These are phyloP conservation scores for Emys orbicularis DNA, from an alignment of 2,797 vertebrate species.

Conservation along the genomic window DNA sequence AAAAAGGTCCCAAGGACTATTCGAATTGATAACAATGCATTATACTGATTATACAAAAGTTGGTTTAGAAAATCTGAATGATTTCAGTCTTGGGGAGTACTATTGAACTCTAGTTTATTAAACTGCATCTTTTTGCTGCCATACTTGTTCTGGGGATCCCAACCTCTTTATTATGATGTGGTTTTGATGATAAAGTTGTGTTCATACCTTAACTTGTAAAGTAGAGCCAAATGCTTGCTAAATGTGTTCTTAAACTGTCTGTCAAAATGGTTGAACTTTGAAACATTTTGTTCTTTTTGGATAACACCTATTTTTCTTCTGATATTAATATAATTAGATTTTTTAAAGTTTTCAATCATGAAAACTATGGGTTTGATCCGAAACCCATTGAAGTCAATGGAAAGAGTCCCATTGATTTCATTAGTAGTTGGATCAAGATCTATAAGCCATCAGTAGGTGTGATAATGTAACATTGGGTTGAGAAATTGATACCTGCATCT, in stretches of 20 bases:
- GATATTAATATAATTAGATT: background rate
- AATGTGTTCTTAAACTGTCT: background rate
- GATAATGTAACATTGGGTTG: background rate
- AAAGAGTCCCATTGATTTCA: background rate
- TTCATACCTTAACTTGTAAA: constrained; percentile 5
- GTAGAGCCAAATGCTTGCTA: background rate
- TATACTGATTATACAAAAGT: background rate
- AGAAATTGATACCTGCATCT: background rate
- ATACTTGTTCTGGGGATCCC: background rate
- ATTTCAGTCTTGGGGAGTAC: background rate
- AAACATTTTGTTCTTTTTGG: constrained; percentile 47
- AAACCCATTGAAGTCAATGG: background rate
- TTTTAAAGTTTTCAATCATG: background rate
- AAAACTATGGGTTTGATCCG: background rate
- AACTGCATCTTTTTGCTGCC: background rate
- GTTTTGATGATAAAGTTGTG: background rate
- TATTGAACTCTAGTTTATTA: background rate
- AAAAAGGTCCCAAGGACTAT: background rate
- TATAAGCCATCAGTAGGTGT: background rate
- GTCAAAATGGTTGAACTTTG: constrained; percentile 3
- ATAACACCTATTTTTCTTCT: background rate
- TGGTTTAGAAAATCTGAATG: background rate
- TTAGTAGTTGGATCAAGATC: background rate
- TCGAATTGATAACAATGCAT: background rate
- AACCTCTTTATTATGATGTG: background rate